These are phyloP conservation scores for Drosophila littoralis DNA, from an alignment of 1,140 invertebrate genomes.

Conservation along the genomic window DNA sequence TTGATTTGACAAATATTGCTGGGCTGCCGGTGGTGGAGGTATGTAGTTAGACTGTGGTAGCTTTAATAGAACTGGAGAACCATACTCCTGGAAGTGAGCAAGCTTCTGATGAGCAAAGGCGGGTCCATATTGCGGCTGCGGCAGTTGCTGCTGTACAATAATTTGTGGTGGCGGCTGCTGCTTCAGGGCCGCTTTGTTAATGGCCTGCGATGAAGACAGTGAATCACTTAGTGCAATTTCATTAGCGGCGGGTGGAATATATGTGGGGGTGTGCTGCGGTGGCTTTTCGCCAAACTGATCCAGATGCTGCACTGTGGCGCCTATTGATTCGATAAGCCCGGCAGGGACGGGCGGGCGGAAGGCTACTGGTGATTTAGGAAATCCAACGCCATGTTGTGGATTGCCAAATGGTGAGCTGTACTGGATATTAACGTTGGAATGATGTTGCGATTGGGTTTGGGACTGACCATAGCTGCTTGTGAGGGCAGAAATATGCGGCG, in stretches of 20 bases:
- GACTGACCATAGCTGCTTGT: constrained; percentile 49
- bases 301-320: constrained; percentile 86
- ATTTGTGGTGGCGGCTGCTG: constrained; percentile 52
- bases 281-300: constrained; percentile 80
- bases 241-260: constrained; percentile 88
- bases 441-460: constrained; percentile 31
- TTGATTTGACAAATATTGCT: constrained; percentile 58
- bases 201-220: constrained; percentile 26
- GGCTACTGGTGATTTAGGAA: constrained; percentile 87
- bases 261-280: constrained; percentile 85
- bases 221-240: constrained; percentile 84
- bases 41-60: constrained; percentile 34
- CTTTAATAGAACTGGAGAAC: constrained; percentile 9
- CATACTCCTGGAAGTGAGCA: constrained; percentile 32
- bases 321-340: constrained; percentile 88
- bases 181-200: constrained; percentile 39
- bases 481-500: constrained; percentile 78
- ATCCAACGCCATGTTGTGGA: constrained; percentile 72
- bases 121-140: constrained; percentile 59
- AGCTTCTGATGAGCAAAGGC: constrained; percentile 56
- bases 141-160: constrained; percentile 70
- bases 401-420: constrained; percentile 83
- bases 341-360: constrained; percentile 89
- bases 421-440: constrained; percentile 62
- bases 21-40: constrained; percentile 42